A percentile compares a stretch with the other conserved stretches of the same genome.
Conservation (phyloP, 1,140 invertebrate genomes). For the Drosophila pseudoobscura region DNA sequence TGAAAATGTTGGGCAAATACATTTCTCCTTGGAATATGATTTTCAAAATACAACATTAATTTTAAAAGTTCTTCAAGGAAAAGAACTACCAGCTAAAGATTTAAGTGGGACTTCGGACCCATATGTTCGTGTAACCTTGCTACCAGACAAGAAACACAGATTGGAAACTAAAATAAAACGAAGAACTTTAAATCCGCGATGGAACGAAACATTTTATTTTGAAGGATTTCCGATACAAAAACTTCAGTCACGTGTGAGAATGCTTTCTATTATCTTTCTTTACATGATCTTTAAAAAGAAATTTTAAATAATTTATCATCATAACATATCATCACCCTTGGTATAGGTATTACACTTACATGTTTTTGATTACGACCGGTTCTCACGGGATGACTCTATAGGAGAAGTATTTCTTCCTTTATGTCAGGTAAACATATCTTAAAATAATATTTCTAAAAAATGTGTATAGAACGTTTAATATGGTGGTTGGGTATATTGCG, state of each 20-base stretch:
- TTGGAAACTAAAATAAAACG: constrained; percentile 98
- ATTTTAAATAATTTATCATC: constrained; percentile 1
- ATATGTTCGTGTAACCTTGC: constrained; percentile 94
- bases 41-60: constrained; percentile 97
- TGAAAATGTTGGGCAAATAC: constrained; percentile 96
- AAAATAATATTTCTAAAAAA: no score
- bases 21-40: constrained; percentile 97
- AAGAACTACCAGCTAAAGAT: constrained; percentile 96
- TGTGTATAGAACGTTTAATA: no score
- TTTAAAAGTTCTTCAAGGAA: constrained; percentile 95
- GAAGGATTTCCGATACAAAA: constrained; percentile 98
- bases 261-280: not conserved
- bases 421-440: constrained; percentile 88
- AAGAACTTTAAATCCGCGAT: constrained; percentile 96
- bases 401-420: constrained; percentile 97
- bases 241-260: constrained; percentile 90
- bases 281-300: no score
- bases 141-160: constrained; percentile 98
- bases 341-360: constrained; percentile 95
- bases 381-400: constrained; percentile 97
- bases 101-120: constrained; percentile 97
- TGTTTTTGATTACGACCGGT: constrained; percentile 97
- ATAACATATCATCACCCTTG: constrained; percentile 53
- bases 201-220: constrained; percentile 99
- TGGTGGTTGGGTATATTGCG: no score